phyloP scores from a whole-genome alignment of 2,797 vertebrate genomes.

The Pyrocephalus nanus region DNA sequence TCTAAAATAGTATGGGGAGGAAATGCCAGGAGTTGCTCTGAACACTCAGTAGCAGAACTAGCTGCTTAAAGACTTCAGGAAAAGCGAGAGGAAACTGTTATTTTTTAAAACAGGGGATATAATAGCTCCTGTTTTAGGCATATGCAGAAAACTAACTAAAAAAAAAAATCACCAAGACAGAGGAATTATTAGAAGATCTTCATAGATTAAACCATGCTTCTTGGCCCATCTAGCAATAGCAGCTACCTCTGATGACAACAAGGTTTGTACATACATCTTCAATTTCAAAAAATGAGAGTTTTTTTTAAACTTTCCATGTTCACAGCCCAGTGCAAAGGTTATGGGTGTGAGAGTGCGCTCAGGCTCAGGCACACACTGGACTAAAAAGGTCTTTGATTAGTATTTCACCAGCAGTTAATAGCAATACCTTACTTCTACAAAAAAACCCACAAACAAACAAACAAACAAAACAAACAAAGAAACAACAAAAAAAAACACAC shows the following conservation, averaged over 20 bases:
- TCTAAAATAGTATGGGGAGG: accelerated
- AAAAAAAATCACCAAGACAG: neutral
- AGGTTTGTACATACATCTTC: neutral
- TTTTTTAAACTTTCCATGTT: neutral
- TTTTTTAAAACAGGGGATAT: neutral
- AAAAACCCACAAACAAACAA: too few species aligned
- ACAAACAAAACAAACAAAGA: too few species aligned
- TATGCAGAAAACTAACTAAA: neutral
- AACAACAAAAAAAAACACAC: too few species aligned
- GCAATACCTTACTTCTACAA: neutral
- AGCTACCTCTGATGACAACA: neutral
- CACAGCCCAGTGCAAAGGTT: neutral
- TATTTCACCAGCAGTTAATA: neutral
- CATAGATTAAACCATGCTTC: neutral
- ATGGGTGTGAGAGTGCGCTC: neutral
- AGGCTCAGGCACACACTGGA: neutral
- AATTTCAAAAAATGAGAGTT: neutral
- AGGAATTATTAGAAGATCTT: neutral
- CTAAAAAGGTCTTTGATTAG: neutral
- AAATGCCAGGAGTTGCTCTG: neutral
- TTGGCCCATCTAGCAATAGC: neutral
- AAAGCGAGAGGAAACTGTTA: neutral
- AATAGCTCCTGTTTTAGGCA: neutral
- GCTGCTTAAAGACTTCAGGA: neutral
- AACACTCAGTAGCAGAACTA: neutral